These are phyloP conservation scores for Chelonoidis abingdonii DNA, from an alignment of 2,113 vertebrate genomes.

Conservation along the genomic window DNA sequence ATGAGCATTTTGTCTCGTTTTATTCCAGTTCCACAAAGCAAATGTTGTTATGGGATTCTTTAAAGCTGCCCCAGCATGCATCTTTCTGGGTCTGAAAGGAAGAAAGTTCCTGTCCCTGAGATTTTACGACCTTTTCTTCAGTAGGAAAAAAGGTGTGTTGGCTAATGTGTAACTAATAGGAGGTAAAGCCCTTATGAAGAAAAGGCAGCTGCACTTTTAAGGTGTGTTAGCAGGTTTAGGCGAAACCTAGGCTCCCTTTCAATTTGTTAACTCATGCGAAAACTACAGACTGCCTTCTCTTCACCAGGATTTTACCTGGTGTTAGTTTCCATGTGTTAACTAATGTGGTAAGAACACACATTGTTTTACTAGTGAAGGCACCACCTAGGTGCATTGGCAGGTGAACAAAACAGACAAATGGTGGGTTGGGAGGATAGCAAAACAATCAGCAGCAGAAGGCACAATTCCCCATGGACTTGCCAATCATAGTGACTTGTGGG, in stretches of 20 bases:
- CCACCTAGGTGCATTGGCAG: background rate
- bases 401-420: accelerated
- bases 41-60: background rate
- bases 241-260: slow-evolving; percentile 35
- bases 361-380: slow-evolving; percentile 7
- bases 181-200: background rate
- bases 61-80: background rate
- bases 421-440: background rate
- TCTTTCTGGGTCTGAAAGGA: background rate
- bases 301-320: slow-evolving; percentile 61
- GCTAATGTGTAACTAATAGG: background rate
- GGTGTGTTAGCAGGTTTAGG: slow-evolving; percentile 31
- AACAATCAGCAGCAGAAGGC: background rate
- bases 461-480: background rate
- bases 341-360: background rate
- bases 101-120: background rate
- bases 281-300: slow-evolving; percentile 36
- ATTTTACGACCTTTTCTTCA: background rate
- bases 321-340: background rate
- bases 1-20: background rate
- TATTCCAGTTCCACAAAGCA: background rate
- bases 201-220: slow-evolving; percentile 24
- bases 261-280: slow-evolving; percentile 17
- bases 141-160: accelerated
- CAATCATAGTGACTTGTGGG: background rate